These are phyloP conservation scores for roundworm (Caenorhabditis elegans) DNA, from an alignment of 1,140 invertebrate species.

Conservation along the genomic window DNA sequence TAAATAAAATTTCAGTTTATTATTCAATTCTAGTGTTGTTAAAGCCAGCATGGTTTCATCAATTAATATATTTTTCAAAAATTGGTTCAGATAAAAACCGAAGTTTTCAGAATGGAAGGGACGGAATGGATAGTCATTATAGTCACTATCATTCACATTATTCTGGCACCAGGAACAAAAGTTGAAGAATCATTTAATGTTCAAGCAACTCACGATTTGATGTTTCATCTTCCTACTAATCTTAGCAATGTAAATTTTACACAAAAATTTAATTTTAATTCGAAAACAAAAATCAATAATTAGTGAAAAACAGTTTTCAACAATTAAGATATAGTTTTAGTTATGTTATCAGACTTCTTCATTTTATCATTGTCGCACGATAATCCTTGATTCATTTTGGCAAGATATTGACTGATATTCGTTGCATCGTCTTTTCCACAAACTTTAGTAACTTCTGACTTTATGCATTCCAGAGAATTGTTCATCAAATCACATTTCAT, in stretches of 20 bases:
- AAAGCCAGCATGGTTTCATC: no score
- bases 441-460: not conserved
- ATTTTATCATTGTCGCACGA: not conserved
- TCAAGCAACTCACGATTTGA: constrained; percentile 91
- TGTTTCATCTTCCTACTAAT: constrained; percentile 72
- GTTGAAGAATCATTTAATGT: constrained; percentile 98
- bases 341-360: no score
- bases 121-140: not conserved
- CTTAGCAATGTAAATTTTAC: constrained; percentile 9
- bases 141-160: not conserved
- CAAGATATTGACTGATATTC: not conserved
- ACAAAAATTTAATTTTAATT: no score
- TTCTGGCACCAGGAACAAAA: not conserved
- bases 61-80: no score
- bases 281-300: no score
- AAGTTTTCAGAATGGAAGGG: not conserved
- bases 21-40: no score
- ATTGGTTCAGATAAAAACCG: no score
- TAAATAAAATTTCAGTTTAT: no score
- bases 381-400: not conserved
- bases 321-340: no score
- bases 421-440: not conserved
- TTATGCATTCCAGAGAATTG: not conserved
- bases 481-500: not conserved
- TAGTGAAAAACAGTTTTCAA: no score